Base-by-base conservation (phyloP, 2,888 invertebrate genomes). In the Meteorus cinctellus region DNA sequence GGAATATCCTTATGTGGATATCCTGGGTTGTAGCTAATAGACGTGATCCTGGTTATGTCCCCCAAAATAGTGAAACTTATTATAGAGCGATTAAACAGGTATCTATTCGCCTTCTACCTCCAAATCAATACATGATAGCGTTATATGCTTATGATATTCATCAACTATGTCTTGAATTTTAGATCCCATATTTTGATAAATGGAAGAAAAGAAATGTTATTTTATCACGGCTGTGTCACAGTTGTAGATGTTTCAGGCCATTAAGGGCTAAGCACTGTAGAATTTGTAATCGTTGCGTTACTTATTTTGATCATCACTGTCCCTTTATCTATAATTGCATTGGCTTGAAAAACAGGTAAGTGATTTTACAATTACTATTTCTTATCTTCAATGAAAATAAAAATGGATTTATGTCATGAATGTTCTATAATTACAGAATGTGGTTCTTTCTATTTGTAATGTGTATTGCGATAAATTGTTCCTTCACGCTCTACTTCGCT, bases 271-370 rank as follows among this genome's bases (percentile, higher is more conserved):
- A 97, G 88, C 97, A 98, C 89, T 98, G 98, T 85, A 93, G 97
- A 68, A 94, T 97, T 72, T 98, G 97, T 90, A 97, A 97, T 87
- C 93, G 96, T 75, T 96, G 96, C 86, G 95, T 96, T 2, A 94
- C 94, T 2, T 96, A 97, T 88, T 97, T 97, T 86, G 97, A 98
- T 88, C 97, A 98, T 90, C 97, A 98, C 88, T 98, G 98, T 88
- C 97, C 97, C 0, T 98, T 97, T 88, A 97, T 98, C 83, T 96
- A 97, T 90, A 98, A 98, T 89, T 98, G 98, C 89, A 96, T 98
- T 24, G 98, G 98, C 1, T 91, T 97, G 55, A 93, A 95, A 77
- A 98, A 98, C 90, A 93, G 93, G 93, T 92, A 84, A 82, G 70
- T 73, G n/a, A 12, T 36, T 65, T 65, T 65, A 24, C 10, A 29